A percentile compares a stretch with the other conserved stretches of the same genome.
Conservation (phyloP, 2,797 vertebrate genomes). For the Peromyscus nudipes region DNA sequence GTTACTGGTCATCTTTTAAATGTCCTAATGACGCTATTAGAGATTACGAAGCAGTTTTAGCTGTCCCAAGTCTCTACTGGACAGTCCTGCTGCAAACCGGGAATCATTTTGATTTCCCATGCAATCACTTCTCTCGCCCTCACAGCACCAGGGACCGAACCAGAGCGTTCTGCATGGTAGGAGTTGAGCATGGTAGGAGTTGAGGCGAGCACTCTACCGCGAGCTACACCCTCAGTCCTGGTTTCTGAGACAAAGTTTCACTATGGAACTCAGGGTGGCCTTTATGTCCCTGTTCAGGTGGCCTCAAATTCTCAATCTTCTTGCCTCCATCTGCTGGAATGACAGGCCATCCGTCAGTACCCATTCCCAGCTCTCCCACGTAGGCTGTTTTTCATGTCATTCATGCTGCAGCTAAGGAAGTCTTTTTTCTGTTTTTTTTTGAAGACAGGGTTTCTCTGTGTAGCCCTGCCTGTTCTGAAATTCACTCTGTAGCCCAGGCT, state of each 20-base stretch:
- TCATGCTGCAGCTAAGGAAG: constrained; percentile 19
- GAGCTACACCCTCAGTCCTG: too few species aligned
- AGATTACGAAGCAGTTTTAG: neutral
- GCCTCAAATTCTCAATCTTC: neutral
- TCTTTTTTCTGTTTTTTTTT: neutral
- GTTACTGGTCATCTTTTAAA: neutral
- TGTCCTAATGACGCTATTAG: neutral
- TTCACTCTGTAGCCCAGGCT: neutral
- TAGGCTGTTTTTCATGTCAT: neutral
- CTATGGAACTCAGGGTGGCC: neutral
- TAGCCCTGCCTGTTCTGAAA: neutral
- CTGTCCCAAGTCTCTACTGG: constrained; percentile 24
- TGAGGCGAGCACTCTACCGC: neutral
- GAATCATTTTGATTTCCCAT: neutral
- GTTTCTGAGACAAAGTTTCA: neutral
- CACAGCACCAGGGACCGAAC: neutral
- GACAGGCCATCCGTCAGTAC: neutral
- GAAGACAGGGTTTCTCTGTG: neutral
- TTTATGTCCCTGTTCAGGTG: neutral
- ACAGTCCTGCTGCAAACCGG: constrained; percentile 2
- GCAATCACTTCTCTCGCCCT: neutral
- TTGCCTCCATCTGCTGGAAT: neutral
- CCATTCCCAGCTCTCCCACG: constrained; percentile 21
- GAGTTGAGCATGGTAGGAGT: too few species aligned
- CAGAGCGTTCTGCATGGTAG: too few species aligned